A percentile compares a stretch with the other conserved stretches of the same genome.
Evolutionary conservation across 2,113 vertebrate species (phyloP).

Genomic region (Bothrops jararaca): DNA sequence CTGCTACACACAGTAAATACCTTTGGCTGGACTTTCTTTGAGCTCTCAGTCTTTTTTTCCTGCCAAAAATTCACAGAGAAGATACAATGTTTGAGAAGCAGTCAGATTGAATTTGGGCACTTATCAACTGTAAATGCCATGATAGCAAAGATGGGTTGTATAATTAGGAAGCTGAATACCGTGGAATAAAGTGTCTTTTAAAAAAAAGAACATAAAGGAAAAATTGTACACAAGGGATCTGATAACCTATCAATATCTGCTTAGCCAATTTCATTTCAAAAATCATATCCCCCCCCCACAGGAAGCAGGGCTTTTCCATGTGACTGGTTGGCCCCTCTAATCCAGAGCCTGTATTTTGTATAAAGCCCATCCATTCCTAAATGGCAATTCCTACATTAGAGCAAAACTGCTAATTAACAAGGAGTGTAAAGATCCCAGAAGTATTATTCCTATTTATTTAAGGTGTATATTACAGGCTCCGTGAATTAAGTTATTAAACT

Average conservation of each 20-base stretch:
- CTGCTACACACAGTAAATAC: conserved; percentile 76
- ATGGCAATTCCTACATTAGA: not conserved
- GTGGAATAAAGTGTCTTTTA: not conserved
- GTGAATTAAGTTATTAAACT: not conserved
- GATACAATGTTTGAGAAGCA: conserved; percentile 47
- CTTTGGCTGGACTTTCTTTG: conserved; percentile 85
- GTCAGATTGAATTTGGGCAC: not conserved
- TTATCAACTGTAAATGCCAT: not conserved
- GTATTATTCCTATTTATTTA: not conserved
- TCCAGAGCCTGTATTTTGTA: accelerated
- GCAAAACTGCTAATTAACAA: not conserved
- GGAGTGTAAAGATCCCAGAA: not conserved
- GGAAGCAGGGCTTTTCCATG: not conserved
- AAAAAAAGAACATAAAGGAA: not conserved
- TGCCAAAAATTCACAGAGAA: conserved; percentile 82
- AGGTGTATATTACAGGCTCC: not conserved
- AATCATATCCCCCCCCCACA: accelerated
- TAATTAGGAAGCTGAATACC: not conserved
- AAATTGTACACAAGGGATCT: accelerated
- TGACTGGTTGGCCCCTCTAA: not conserved
- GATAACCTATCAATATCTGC: conserved; percentile 2
- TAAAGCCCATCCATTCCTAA: accelerated
- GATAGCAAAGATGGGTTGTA: not conserved
- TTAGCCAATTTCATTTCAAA: not conserved
- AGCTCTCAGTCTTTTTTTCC: conserved; percentile 85